Evolutionary conservation across 2,113 vertebrate genomes (phyloP).

Genomic region (Aramus guarauna): DNA sequence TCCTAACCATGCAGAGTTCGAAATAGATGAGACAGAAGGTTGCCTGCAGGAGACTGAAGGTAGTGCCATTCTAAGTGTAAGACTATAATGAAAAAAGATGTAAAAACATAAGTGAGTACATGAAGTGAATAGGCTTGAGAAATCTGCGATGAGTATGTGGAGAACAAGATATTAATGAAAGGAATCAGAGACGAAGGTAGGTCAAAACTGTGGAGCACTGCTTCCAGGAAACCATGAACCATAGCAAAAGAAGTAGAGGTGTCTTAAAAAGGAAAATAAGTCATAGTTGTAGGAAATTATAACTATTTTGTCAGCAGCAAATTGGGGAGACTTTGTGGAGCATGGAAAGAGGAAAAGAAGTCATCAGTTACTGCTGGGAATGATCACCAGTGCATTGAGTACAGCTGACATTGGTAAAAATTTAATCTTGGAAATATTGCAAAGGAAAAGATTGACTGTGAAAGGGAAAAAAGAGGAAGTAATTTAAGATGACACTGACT

Average conservation of each 20-base stretch:
- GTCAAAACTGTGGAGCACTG: background rate
- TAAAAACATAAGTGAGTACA: background rate
- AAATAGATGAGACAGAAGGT: background rate
- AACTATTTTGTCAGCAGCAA: constrained; percentile 2
- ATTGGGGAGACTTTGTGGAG: background rate
- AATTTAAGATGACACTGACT: background rate
- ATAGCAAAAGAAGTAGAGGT: background rate
- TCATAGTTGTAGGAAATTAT: background rate
- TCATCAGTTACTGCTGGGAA: background rate
- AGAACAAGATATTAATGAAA: background rate
- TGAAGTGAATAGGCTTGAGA: background rate
- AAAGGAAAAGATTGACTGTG: background rate
- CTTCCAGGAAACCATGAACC: background rate
- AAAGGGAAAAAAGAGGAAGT: background rate
- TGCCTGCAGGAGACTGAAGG: background rate
- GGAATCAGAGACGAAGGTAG: background rate
- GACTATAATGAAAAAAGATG: background rate
- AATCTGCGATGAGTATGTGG: background rate
- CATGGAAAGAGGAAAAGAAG: background rate
- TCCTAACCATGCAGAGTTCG: background rate
- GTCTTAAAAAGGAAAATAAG: constrained; percentile 1
- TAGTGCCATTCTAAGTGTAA: background rate
- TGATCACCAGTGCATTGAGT: background rate
- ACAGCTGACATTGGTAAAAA: background rate
- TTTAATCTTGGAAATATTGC: background rate